Evolutionary conservation across 2,113 vertebrate species (phyloP).

Genomic region (Varanus komodoensis): DNA sequence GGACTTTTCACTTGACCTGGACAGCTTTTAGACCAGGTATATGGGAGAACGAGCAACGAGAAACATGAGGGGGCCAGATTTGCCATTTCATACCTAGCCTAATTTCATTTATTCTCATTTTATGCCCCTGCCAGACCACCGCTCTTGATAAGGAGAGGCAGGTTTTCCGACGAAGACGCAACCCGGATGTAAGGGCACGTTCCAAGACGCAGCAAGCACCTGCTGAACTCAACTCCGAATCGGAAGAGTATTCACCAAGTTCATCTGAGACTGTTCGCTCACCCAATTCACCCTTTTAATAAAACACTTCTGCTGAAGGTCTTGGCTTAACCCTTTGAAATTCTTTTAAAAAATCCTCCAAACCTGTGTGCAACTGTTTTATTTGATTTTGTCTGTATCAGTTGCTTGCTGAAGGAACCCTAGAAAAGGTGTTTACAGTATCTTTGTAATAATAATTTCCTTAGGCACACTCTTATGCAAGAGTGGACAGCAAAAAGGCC

Average conservation of each 20-base stretch:
- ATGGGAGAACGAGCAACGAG: slow-evolving; percentile 6
- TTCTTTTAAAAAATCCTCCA: slow-evolving; percentile 67
- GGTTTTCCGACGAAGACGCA: slow-evolving; percentile 96
- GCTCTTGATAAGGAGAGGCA: slow-evolving; percentile 99
- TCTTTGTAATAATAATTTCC: slow-evolving; percentile 73
- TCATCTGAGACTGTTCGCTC: slow-evolving; percentile 94
- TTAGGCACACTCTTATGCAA: too few relatives aligned
- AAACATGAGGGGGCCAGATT: slow-evolving; percentile 25
- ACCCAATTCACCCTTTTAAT: slow-evolving; percentile 94
- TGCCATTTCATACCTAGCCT: slow-evolving; percentile 75
- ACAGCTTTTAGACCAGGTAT: slow-evolving; percentile 61
- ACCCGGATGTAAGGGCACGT: slow-evolving; percentile 90
- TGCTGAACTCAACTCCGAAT: slow-evolving; percentile 90
- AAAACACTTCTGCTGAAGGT: slow-evolving; percentile 78
- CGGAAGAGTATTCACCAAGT: slow-evolving; percentile 92
- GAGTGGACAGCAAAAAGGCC: too few relatives aligned
- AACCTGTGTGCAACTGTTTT: slow-evolving; percentile 72
- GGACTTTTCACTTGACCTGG: slow-evolving; percentile 60
- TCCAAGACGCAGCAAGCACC: slow-evolving; percentile 82
- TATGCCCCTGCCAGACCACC: slow-evolving; percentile 93
- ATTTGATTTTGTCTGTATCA: slow-evolving; percentile 69
- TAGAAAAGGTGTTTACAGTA: slow-evolving; percentile 73
- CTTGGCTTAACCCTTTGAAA: slow-evolving; percentile 85
- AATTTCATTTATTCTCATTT: slow-evolving; percentile 86
- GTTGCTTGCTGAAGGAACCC: slow-evolving; percentile 62